phyloP scores from a whole-genome alignment of 1,140 invertebrate genomes.

The Drosophila paulistorum region DNA sequence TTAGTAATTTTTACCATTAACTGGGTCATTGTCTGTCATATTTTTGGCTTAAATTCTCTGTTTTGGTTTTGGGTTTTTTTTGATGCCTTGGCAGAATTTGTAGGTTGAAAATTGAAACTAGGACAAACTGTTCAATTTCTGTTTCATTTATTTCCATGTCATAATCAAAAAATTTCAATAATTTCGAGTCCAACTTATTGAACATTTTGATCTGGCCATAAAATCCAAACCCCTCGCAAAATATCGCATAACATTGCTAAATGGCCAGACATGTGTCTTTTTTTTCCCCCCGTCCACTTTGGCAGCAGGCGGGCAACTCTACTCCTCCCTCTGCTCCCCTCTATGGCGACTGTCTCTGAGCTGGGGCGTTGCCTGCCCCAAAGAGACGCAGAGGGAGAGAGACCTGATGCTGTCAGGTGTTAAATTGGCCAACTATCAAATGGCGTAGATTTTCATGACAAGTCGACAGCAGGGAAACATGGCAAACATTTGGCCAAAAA shows the following conservation, averaged over 20 bases:
- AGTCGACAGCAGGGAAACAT: slow-evolving; percentile 32
- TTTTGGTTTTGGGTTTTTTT: slow-evolving; percentile 42
- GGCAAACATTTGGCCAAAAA: slow-evolving; percentile 53
- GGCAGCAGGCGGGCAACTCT: neutral
- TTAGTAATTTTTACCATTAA: slow-evolving; percentile 42
- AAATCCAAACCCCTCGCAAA: slow-evolving; percentile 36
- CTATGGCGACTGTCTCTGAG: slow-evolving; percentile 8
- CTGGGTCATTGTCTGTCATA: slow-evolving; percentile 66
- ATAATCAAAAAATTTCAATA: slow-evolving; percentile 37
- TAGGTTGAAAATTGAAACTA: slow-evolving; percentile 18
- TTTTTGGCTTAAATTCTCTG: slow-evolving; percentile 31
- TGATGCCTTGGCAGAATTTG: slow-evolving; percentile 40
- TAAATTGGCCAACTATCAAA: slow-evolving; percentile 73
- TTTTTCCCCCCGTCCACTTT: slow-evolving; percentile 7
- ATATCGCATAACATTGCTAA: slow-evolving; percentile 66
- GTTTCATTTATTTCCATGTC: neutral
- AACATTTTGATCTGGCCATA: slow-evolving; percentile 29
- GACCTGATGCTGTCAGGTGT: slow-evolving; percentile 65
- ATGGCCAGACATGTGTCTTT: slow-evolving; percentile 61
- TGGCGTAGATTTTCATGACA: slow-evolving; percentile 45
- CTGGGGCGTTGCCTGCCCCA: slow-evolving; percentile 55
- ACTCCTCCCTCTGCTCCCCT: neutral
- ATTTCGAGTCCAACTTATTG: slow-evolving; percentile 40
- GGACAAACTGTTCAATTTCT: slow-evolving; percentile 23
- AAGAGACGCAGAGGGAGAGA: too few species aligned